phyloP scores from a whole-genome alignment of 2,797 vertebrate genomes.

The Chelonia mydas region DNA sequence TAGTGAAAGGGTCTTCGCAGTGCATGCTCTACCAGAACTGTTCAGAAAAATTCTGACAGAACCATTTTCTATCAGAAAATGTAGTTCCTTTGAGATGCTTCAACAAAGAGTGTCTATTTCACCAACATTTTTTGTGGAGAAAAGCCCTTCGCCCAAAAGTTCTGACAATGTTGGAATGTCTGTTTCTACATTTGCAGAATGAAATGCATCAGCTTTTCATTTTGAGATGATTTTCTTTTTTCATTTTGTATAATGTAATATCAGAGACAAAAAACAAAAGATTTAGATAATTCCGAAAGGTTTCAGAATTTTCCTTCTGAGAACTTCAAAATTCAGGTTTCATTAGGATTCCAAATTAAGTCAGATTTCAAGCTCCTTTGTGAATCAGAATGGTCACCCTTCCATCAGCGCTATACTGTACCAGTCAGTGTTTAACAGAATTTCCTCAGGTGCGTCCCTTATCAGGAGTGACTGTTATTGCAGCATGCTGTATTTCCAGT shows the following conservation, averaged over 20 bases:
- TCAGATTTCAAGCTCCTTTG: neutral
- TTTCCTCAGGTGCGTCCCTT: neutral
- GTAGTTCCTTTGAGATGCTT: neutral
- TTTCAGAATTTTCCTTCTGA: neutral
- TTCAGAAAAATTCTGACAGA: neutral
- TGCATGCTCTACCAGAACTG: neutral
- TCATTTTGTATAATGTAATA: neutral
- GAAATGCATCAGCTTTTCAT: neutral
- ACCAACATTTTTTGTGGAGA: neutral
- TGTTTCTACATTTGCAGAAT: neutral
- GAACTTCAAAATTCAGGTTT: neutral
- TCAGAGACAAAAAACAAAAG: neutral
- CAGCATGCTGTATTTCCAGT: neutral
- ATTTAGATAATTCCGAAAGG: neutral
- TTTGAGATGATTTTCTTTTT: neutral
- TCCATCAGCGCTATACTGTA: neutral
- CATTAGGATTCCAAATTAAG: neutral
- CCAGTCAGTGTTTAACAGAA: neutral
- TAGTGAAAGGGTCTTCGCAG: neutral
- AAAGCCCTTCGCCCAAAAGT: fast-evolving
- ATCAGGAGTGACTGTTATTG: neutral
- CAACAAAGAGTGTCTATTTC: neutral
- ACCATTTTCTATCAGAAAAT: neutral
- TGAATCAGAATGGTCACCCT: neutral
- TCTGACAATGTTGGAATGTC: neutral